A percentile compares a stretch with the other conserved stretches of the same genome.
phyloP scores from a whole-genome alignment of 2,888 invertebrate genomes.

The Dilophus febrilis region DNA sequence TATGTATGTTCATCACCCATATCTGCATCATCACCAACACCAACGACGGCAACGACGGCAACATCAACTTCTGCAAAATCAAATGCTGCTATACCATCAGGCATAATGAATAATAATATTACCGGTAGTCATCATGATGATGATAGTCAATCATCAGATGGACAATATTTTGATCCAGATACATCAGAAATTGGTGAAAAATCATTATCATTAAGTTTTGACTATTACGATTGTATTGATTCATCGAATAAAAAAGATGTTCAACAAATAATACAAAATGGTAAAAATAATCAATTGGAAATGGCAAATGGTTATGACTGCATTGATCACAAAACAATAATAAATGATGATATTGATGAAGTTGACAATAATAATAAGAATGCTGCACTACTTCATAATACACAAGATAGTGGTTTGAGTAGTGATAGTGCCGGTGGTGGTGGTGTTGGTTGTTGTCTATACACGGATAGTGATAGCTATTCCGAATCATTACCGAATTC shows the following conservation, averaged over 20 bases:
- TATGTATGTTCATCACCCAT: constrained; percentile 30
- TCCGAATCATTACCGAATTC: constrained; percentile 15
- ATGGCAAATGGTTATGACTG: too few species aligned
- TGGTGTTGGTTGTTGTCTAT: neutral
- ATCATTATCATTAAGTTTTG: constrained; percentile 8
- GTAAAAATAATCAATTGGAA: too few species aligned
- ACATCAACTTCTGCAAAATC: neutral
- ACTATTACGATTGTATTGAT: constrained; percentile 12
- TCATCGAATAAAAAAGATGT: constrained; percentile 7
- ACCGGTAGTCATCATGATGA: constrained; percentile 22
- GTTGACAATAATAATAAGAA: neutral
- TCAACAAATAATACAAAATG: too few species aligned
- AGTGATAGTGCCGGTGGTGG: too few species aligned
- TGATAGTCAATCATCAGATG: constrained; percentile 32
- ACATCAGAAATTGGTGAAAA: constrained; percentile 16
- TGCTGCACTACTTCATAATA: constrained; percentile 2
- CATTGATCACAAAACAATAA: too few species aligned
- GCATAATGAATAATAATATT: too few species aligned
- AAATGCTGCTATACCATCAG: neutral
- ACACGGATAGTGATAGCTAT: constrained; percentile 10
- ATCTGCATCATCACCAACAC: neutral
- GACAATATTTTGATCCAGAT: constrained; percentile 33
- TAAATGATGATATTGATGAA: constrained; percentile 5
- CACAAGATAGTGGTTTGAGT: neutral
- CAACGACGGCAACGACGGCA: neutral